Evolutionary conservation across 1,140 invertebrate genomes (phyloP), one percentile per base, ranked within the genome.

Genomic region (Eueides isabella): DNA sequence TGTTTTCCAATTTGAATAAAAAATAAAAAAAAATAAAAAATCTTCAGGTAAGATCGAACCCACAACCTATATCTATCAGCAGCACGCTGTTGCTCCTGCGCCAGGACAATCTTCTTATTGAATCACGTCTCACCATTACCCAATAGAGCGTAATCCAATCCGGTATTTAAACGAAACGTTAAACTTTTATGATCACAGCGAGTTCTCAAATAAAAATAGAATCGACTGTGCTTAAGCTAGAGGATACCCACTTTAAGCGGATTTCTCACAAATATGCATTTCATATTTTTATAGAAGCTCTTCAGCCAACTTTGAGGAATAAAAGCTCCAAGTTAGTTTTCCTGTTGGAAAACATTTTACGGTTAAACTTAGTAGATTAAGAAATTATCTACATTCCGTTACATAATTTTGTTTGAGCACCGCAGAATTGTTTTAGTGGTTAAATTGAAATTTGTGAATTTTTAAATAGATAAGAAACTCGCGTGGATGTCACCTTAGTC

Each of bases 141-240:
- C 48, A 55, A 55, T 55, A 55, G 48, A 26, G 48, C 26, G 41
- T 44, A 19, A 44, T 16, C 48, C 48, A 55, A 62, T 30, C 14
- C 29, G 16, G 12, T 28, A n/a, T 62, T 62, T 29, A 62, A 30
- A 30, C 61, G 26, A 28, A 30, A 62, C 61, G 12, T 62, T 62
- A 62, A 62, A 62, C 26, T 74, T 77, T 77, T 77, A 77, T 65
- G 71, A 74, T 70, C 63, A 31, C 63, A 35, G 28, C 28, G 16
- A 72, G 41, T 72, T 61, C 66, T 55, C 66, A 28, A 66, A 38
- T 71, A 71, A 38, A 72, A 65, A 61, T 66, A 44, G 63, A 66
- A 19, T 66, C 14, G 41, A 72, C 62, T 48, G 26, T 14, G 61
- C 28, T 66, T 72, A 66, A 72, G 26, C 44, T 66, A 11, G 61